phyloP scores from a whole-genome alignment of 2,888 invertebrate species.

The Nemotelus pantherinus region DNA sequence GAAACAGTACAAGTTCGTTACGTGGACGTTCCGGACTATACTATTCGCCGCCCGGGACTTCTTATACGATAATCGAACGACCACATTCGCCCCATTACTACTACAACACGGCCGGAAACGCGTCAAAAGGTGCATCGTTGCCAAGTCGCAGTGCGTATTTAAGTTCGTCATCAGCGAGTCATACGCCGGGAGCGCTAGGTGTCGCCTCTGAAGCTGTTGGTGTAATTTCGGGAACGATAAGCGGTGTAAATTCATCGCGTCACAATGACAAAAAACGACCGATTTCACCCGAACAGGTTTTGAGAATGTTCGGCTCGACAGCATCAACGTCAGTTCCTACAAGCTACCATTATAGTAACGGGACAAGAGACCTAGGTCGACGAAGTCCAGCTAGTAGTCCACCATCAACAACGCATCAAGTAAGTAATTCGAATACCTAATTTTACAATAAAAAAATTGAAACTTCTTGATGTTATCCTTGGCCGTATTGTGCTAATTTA shows the following conservation, averaged over 20 bases:
- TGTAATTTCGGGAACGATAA: constrained; percentile 59
- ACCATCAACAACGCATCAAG: constrained; percentile 81
- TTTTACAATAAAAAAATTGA: too few species aligned
- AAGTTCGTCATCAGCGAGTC: constrained; percentile 70
- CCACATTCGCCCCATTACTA: constrained; percentile 74
- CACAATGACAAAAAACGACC: constrained; percentile 78
- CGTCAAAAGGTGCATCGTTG: constrained; percentile 63
- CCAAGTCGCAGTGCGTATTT: constrained; percentile 69
- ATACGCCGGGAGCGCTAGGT: constrained; percentile 65
- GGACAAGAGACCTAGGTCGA: constrained; percentile 62
- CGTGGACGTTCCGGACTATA: constrained; percentile 77
- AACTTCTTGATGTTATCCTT: too few species aligned
- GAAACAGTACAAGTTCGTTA: constrained; percentile 64
- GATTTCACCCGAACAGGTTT: constrained; percentile 86
- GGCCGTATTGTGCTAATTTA: too few species aligned
- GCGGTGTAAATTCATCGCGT: constrained; percentile 56
- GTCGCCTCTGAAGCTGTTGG: constrained; percentile 62
- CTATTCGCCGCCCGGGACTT: constrained; percentile 89
- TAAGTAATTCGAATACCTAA: too few species aligned
- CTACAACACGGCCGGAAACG: constrained; percentile 65
- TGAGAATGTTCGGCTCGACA: constrained; percentile 72
- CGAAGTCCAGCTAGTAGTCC: constrained; percentile 80
- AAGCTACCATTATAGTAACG: constrained; percentile 65
- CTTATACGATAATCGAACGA: constrained; percentile 87
- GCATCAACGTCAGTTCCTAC: constrained; percentile 67